Base-by-base conservation (phyloP, 2,888 invertebrate species). In the Dolomedes plantarius region DNA sequence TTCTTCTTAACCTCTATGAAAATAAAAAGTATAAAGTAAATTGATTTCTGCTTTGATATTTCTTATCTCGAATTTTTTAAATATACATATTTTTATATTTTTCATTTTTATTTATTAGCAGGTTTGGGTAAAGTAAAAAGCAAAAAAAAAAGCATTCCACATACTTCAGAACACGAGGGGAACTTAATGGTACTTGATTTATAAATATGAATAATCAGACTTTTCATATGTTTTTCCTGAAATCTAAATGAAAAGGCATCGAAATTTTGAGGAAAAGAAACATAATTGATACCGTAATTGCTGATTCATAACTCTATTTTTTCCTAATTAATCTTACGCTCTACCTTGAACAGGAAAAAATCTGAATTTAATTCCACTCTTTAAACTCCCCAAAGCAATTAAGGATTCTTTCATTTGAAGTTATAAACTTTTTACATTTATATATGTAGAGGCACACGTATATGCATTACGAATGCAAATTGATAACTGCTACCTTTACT, bases 381-480 rank as follows among this genome's bases (percentile, higher is more conserved):
- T 78, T 71, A 71, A 78, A 78, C 27, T 62, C 78, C 71, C 71
- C 62, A 79, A 67, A 78, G 64, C 64, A 62, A 64, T 71, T 69
- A 71, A 78, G 56, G 31, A 36, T 71, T 71, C 71, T 79, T 71
- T 78, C 56, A 41, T 19, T 39, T 39, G 9, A n/a, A 31, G 50
- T 16, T 32, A 28, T 23, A 67, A 39, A 56, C 32, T 62, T 78
- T 78, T 79, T 46, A 46, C 16, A 2, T 16, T 11, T 46, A 46
- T 65, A 29, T 27, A 13, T 62, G 23, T 13, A 27, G 6, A 32
- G 16, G 0, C 36, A 28, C 7, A 68, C 39, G 23, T 68, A 19
- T 36, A 9, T 32, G 23, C 31, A 71, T 79, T 65, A 46, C 72
- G 72, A 65, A 73, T 64, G 65, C 32, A 79, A 79, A 79, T 64